Evolutionary conservation across 1,140 invertebrate species (phyloP).

Genomic region (Caerostris extrusa): DNA sequence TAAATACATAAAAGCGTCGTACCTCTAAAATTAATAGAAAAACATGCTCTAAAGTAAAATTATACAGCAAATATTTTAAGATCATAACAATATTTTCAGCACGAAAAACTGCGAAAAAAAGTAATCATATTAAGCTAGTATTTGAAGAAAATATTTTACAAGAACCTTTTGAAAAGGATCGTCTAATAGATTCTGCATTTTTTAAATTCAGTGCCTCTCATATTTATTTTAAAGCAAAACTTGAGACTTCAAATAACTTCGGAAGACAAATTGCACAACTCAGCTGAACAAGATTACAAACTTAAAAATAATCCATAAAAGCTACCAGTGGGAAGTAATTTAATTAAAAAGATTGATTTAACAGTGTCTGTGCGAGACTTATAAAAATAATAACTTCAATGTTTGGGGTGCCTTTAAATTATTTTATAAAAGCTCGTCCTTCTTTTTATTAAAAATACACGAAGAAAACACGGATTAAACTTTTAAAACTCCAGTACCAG

Average conservation of each 20-base stretch:
- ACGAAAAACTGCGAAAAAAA: too few species aligned
- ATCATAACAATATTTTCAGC: too few species aligned
- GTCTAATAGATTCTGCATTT: neutral
- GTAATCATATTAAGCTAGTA: neutral
- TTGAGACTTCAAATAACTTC: too few species aligned
- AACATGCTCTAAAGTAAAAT: too few species aligned
- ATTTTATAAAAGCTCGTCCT: neutral
- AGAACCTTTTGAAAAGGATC: neutral
- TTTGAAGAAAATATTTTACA: neutral
- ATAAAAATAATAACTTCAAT: slow-evolving; percentile 24
- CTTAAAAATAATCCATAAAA: neutral
- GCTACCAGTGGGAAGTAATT: neutral
- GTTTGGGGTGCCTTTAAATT: neutral
- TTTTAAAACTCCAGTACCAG: slow-evolving; percentile 7
- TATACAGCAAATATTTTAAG: too few species aligned
- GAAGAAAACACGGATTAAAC: slow-evolving; percentile 16
- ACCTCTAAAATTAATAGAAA: too few species aligned
- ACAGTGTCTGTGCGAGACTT: neutral
- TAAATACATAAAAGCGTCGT: too few species aligned
- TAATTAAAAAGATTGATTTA: slow-evolving; percentile 37
- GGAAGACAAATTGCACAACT: neutral
- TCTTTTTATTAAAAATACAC: neutral
- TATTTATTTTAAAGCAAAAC: too few species aligned
- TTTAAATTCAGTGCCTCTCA: too few species aligned
- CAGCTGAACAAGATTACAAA: neutral